phyloP scores from a whole-genome alignment of 2,113 vertebrate species.

The Chionis minor region DNA sequence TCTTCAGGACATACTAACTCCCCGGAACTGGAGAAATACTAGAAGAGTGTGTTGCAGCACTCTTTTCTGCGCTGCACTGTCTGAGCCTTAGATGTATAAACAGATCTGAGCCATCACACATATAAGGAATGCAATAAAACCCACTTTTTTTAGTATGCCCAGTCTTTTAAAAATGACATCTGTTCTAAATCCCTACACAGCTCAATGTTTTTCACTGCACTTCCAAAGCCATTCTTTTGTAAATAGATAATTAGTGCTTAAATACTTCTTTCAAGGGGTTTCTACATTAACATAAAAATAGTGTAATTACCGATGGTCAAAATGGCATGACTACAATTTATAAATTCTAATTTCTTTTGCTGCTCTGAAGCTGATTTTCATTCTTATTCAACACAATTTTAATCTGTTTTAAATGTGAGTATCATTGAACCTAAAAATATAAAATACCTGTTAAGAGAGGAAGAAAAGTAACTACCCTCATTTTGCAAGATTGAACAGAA shows the following conservation, averaged over 20 bases:
- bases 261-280: slow-evolving; percentile 67
- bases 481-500: neutral
- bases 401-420: neutral
- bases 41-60: neutral
- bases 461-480: neutral
- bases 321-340: slow-evolving; percentile 54
- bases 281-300: slow-evolving; percentile 65
- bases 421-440: slow-evolving; percentile 8
- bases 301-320: slow-evolving; percentile 57
- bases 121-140: neutral
- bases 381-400: slow-evolving; percentile 14
- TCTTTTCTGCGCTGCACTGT: neutral
- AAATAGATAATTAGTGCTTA: slow-evolving; percentile 71
- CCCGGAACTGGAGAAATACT: neutral
- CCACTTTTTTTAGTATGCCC: neutral
- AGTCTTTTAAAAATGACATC: slow-evolving; percentile 56
- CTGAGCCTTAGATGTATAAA: neutral
- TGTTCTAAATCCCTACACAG: slow-evolving; percentile 45
- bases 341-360: slow-evolving; percentile 53
- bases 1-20: neutral
- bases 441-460: neutral
- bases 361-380: slow-evolving; percentile 44
- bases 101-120: neutral
- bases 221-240: slow-evolving; percentile 63
- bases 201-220: slow-evolving; percentile 39